Base-by-base conservation (phyloP, 2,113 vertebrate species). In the Eidolon helvum region DNA sequence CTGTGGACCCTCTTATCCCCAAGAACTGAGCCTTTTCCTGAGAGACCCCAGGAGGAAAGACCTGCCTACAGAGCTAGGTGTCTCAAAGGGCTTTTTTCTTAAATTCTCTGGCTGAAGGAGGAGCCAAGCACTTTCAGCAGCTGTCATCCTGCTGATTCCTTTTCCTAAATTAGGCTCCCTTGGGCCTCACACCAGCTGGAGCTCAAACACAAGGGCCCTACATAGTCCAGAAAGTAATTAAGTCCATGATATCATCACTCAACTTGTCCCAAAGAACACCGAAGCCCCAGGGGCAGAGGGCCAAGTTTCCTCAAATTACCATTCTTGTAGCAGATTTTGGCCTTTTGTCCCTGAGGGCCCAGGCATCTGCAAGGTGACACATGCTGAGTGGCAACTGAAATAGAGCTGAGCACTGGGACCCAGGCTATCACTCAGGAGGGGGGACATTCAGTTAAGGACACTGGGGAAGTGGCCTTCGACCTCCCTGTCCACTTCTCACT, bases 261-360 rank as follows among this genome's bases (percentile, higher is more conserved):
- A 3, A 14, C 88, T 63, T 22, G 40, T 88, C 92, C 86, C 86
- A 84, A 57, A 85, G 95, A 85, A 94, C 96, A 84, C 45, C 0
- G 85, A 83, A 90, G 88, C 89, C 88, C 85, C 83, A 15, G 9
- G 33, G 72, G 38, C 71, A 12, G 15, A 50, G 55, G 21, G 86
- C 89, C 95, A 93, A 28, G 30, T 35, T 48, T 80, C 71, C 68
- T 95, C 95, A 69, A 72, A 93, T 96, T 89, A 94, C 92, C 78
- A 79, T 97, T 93, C 94, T 97, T 95, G 50, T 35, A n/a, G 85
- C 89, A 61, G 59, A 72, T 82, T 90, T 35, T 75, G 63, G 68
- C 74, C 68, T 48, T 92, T 96, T 93, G 91, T 90, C 71, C 88
- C 87, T 0, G 3, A 28, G 18, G 35, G n/a, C 40, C 77, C 69